Conservation (phyloP, 2,113 vertebrate species). For the Megaleporinus macrocephalus region DNA sequence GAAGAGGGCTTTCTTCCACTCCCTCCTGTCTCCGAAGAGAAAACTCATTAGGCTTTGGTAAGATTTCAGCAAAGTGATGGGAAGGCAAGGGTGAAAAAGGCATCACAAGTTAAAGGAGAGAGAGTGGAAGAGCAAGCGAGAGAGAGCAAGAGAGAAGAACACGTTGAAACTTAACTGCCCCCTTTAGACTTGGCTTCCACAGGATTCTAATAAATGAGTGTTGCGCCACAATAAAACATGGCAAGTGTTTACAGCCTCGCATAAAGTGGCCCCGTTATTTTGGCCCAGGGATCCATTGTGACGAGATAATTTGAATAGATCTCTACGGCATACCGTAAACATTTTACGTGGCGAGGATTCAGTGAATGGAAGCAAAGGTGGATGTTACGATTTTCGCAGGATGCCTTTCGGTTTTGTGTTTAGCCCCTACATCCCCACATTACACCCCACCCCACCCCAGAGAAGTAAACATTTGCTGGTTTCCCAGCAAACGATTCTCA, state of each 20-base stretch:
- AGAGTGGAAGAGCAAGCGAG: not conserved
- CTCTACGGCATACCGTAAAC: constrained; percentile 78
- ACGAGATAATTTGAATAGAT: constrained; percentile 81
- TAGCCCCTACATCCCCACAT: constrained; percentile 24
- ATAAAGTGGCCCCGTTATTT: constrained; percentile 77
- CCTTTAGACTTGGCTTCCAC: constrained; percentile 69
- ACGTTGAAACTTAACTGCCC: constrained; percentile 66
- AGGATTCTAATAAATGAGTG: constrained; percentile 77
- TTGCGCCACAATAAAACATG: constrained; percentile 72
- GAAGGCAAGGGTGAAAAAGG: constrained; percentile 70
- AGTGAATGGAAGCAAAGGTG: constrained; percentile 76
- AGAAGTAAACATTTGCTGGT: constrained; percentile 23
- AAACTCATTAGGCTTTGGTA: constrained; percentile 74
- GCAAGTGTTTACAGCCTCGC: constrained; percentile 75
- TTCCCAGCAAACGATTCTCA: constrained; percentile 23
- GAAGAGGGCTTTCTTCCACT: constrained; percentile 64
- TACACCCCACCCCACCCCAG: not conserved
- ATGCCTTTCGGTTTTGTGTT: constrained; percentile 63
- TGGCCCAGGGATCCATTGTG: constrained; percentile 79
- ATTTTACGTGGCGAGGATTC: constrained; percentile 78
- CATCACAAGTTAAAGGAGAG: constrained; percentile 21
- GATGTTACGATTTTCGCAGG: constrained; percentile 64
- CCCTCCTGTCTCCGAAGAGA: constrained; percentile 56
- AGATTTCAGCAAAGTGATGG: constrained; percentile 55
- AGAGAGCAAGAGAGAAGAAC: constrained; percentile 38